These are phyloP conservation scores for Pentalonia nigronervosa DNA, from an alignment of 1,140 invertebrate species.

Conservation along the genomic window DNA sequence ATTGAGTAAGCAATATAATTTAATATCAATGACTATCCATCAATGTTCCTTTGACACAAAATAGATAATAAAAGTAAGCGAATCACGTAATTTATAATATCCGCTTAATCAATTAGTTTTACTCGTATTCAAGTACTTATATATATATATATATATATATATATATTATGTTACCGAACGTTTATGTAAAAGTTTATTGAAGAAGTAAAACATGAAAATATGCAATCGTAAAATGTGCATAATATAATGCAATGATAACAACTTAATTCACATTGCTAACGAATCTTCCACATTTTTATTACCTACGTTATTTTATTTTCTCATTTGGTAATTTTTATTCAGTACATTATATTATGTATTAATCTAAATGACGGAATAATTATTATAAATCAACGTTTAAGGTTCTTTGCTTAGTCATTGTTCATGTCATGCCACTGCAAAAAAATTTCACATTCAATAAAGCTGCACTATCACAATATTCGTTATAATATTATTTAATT, in stretches of 20 bases:
- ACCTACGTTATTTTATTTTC: neutral
- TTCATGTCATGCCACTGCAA: neutral
- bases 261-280: neutral
- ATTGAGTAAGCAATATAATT: slow-evolving; percentile 34
- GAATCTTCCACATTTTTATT: neutral
- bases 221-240: neutral
- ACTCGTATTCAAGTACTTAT: neutral
- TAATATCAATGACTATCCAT: slow-evolving; percentile 37
- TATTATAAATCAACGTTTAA: neutral
- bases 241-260: neutral
- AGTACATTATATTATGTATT: too few species aligned
- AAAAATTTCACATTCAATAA: neutral
- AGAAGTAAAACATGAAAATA: neutral
- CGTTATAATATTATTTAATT: neutral
- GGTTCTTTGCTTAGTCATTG: too few species aligned
- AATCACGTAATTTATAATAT: slow-evolving; percentile 4
- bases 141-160: neutral
- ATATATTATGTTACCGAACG: neutral
- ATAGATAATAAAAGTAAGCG: slow-evolving; percentile 40
- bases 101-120: slow-evolving; percentile 31
- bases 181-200: neutral
- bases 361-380: neutral
- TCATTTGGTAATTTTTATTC: neutral
- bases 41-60: slow-evolving; percentile 37
- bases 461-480: neutral